A percentile compares a stretch with the other conserved stretches of the same genome.
These are phyloP conservation scores for Xiphophorus maculatus DNA, from an alignment of 2,113 vertebrate genomes.

Conservation along the genomic window DNA sequence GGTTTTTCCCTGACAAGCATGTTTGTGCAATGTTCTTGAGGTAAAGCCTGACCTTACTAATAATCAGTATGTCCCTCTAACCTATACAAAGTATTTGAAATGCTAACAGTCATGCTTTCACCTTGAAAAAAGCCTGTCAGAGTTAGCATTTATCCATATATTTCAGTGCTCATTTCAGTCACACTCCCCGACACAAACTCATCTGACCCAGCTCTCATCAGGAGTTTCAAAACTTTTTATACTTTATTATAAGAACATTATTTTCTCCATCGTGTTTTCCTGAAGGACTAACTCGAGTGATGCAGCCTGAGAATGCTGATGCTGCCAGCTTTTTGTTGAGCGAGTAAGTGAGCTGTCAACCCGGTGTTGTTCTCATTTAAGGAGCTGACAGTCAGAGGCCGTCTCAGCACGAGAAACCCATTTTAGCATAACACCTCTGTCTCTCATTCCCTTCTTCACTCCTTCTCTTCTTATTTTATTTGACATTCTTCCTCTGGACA, in stretches of 20 bases:
- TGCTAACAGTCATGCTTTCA: constrained; percentile 18
- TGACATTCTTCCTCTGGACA: constrained; percentile 31
- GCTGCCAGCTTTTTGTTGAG: constrained; percentile 43
- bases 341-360: constrained; percentile 61
- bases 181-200: neutral
- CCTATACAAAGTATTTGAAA: constrained; percentile 31
- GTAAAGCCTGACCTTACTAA: constrained; percentile 28
- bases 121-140: neutral
- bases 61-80: constrained; percentile 20
- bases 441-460: constrained; percentile 10
- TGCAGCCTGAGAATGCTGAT: constrained; percentile 24
- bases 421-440: constrained; percentile 53
- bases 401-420: constrained; percentile 54
- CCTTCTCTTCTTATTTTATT: constrained; percentile 22
- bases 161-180: neutral
- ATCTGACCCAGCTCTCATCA: constrained; percentile 2
- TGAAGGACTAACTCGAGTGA: constrained; percentile 20
- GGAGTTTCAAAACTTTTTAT: constrained; percentile 13
- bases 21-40: constrained; percentile 17
- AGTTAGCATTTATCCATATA: neutral
- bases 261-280: constrained; percentile 43
- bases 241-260: constrained; percentile 32
- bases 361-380: constrained; percentile 63
- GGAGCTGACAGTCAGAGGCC: constrained; percentile 51
- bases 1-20: constrained; percentile 29